phyloP scores from a whole-genome alignment of 2,113 vertebrate species.

The Dascyllus trimaculatus region DNA sequence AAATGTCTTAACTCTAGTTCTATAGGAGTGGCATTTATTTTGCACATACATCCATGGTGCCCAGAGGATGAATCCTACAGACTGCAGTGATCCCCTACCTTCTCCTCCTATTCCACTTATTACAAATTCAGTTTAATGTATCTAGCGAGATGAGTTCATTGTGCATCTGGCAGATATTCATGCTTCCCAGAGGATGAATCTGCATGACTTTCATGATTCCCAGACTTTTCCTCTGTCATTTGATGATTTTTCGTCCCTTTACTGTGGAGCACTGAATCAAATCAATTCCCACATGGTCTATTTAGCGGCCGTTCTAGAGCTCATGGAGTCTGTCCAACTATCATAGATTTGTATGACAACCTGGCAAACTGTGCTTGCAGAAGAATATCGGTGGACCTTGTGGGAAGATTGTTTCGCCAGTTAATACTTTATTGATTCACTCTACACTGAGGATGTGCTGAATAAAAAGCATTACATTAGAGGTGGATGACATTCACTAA shows the following conservation, averaged over 20 bases:
- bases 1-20: neutral
- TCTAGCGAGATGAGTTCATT: neutral
- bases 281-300: no score
- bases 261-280: no score
- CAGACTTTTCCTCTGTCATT: no score
- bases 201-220: neutral
- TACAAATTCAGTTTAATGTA: no score
- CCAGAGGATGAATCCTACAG: neutral
- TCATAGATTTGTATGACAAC: no score
- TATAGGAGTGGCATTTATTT: neutral
- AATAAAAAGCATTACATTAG: neutral
- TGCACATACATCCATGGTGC: no score
- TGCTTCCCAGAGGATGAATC: neutral
- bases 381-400: neutral
- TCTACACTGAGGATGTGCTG: neutral
- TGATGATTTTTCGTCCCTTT: no score
- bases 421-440: neutral
- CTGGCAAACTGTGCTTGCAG: no score
- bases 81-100: neutral
- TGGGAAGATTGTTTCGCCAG: neutral
- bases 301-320: no score
- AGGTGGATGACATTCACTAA: neutral
- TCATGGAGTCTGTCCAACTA: no score
- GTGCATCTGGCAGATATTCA: neutral
- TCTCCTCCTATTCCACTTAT: neutral